A percentile compares a stretch with the other conserved stretches of the same genome.
phyloP scores from a whole-genome alignment of 2,113 vertebrate genomes.

The Eurystomus gularis region DNA sequence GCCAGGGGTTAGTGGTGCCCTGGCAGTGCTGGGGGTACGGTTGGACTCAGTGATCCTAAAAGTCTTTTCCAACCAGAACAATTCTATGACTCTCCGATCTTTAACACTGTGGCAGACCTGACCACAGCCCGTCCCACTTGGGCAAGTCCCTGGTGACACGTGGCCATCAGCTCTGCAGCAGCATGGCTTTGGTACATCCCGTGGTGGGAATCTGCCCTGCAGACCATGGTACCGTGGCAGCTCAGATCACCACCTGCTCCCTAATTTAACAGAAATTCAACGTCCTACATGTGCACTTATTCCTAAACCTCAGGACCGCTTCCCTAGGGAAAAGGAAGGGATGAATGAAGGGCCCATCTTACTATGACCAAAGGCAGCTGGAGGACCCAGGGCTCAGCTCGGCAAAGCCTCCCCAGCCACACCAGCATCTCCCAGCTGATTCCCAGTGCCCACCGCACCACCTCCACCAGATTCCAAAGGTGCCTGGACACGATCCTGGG shows the following conservation, averaged over 20 bases:
- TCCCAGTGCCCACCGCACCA: fast-evolving
- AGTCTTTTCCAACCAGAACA: no score
- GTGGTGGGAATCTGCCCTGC: neutral
- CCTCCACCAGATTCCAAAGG: neutral
- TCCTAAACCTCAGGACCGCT: neutral
- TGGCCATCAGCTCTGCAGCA: neutral
- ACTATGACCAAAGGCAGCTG: neutral
- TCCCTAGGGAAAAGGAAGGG: neutral
- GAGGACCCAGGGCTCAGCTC: neutral
- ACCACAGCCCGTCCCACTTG: neutral
- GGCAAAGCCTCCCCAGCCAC: neutral
- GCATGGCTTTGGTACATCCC: neutral
- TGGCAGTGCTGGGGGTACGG: no score
- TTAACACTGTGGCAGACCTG: fast-evolving
- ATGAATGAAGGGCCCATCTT: neutral
- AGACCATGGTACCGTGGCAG: neutral
- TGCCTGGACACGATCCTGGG: no score
- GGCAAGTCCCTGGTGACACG: neutral
- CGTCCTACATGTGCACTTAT: neutral
- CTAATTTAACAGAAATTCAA: neutral
- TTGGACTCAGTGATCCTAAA: no score
- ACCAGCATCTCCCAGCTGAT: neutral
- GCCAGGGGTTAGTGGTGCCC: no score
- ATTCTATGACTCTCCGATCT: no score
- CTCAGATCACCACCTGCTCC: neutral